Conservation (phyloP, 2,113 vertebrate species). For the Phasianus colchicus region DNA sequence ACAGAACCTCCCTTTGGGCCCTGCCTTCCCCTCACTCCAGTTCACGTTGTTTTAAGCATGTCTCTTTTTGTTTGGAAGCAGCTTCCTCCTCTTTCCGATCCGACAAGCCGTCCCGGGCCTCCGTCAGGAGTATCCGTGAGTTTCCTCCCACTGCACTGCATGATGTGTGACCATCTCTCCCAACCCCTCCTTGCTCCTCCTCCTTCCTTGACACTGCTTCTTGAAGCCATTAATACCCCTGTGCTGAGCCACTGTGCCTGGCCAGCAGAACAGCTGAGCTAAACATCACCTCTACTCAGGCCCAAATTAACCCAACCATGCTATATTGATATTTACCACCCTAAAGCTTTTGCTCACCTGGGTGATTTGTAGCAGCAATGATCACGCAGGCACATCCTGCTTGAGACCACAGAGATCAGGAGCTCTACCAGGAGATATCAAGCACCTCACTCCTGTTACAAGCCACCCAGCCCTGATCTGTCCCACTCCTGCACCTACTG, state of each 20-base stretch:
- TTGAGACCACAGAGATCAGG: background rate
- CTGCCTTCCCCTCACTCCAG: background rate
- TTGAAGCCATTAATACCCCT: background rate
- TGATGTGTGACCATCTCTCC: background rate
- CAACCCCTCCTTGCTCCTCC: background rate
- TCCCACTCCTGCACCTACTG: background rate
- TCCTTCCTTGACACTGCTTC: background rate
- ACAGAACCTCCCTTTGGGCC: background rate
- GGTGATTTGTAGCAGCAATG: background rate
- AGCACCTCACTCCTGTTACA: accelerated
- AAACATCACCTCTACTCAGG: background rate
- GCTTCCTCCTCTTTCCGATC: conserved; percentile 83
- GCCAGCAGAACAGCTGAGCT: background rate
- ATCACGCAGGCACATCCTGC: background rate
- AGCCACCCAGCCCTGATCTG: background rate
- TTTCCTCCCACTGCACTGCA: conserved; percentile 67
- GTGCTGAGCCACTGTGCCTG: conserved; percentile 28
- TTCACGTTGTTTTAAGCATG: conserved; percentile 36
- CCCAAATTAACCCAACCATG: background rate
- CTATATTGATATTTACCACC: background rate
- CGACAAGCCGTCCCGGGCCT: conserved; percentile 78
- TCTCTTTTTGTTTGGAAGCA: conserved; percentile 69
- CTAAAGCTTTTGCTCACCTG: background rate
- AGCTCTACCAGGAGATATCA: background rate
- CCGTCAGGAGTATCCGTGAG: conserved; percentile 85